Base-by-base conservation (phyloP, 1,140 invertebrate genomes). In the Stegodyphus dumicola region DNA sequence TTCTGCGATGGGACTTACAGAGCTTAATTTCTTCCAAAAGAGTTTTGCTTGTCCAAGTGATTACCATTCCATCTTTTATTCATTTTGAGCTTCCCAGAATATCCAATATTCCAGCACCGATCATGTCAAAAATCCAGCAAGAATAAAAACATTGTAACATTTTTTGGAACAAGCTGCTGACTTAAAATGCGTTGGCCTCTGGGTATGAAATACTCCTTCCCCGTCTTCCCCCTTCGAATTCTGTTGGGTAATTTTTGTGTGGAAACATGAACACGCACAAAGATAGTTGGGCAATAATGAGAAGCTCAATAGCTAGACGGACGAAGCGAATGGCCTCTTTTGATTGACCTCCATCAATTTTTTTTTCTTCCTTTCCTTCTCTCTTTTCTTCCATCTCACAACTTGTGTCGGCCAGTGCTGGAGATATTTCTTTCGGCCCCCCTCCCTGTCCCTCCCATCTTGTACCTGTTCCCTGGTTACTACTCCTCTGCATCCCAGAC, bases 401-500 rank as follows among this genome's bases (percentile, higher is more conserved):
- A 67, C 7, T 17, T 67, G 11, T 17, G 11, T 67, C 65, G 11
- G 11, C 65, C 15, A 60, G 56, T 60, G 56, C 15, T 60, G 65
- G 65, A 67, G 56, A 67, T 15, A 67, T 67, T 67, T 67, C 65
- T 18, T 67, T 67, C 65, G 15, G 7, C 6, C 65, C 65, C 65
- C 65, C 17, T 67, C 65, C 65, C 17, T 18, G 65, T 15, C 17
- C 17, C 13, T 67, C 65, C 65, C 65, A 17, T 18, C 65, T 33
- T 33, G 33, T 33, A 33, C 33, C 33, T n/a, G 17, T 67, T 7
- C 17, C 11, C 17, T 7, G 7, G 13, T 18, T 17, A 18, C 17
- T 67, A 67, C 65, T 67, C 65, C 6, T 67, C 65, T 67, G 65
- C 65, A 67, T 67, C 65, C 65, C 17, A 67, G 65, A 67, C 65